A percentile compares a stretch with the other conserved stretches of the same genome.
phyloP scores from a whole-genome alignment of 1,140 invertebrate species.

The Drosophila melanogaster region DNA sequence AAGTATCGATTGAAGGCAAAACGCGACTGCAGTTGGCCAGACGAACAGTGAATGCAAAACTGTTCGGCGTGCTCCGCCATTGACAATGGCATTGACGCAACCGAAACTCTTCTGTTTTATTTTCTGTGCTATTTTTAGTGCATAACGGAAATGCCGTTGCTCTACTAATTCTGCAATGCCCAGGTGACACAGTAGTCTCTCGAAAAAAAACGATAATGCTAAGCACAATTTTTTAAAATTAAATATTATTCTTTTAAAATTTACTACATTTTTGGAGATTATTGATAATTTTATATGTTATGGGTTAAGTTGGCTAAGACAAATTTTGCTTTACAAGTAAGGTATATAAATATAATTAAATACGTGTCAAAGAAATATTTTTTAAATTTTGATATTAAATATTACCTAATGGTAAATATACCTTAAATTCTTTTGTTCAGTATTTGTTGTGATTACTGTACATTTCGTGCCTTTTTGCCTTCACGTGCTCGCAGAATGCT shows the following conservation, averaged over 20 bases:
- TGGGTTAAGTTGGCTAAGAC: no score
- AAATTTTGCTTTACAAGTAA: no score
- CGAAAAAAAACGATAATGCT: neutral
- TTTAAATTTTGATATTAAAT: no score
- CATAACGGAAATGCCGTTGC: conserved; percentile 22
- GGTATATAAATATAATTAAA: no score
- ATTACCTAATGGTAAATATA: no score
- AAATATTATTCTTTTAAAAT: no score
- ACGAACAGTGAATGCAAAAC: conserved; percentile 62
- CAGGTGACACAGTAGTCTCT: neutral
- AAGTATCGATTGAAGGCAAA: conserved; percentile 67
- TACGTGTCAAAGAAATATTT: no score
- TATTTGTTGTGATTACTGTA: conserved; percentile 1
- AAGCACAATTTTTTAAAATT: no score
- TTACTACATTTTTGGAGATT: no score
- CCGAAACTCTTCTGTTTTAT: conserved; percentile 13
- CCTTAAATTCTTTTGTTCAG: no score
- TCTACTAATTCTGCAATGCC: conserved; percentile 1
- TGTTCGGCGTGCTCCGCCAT: conserved; percentile 37
- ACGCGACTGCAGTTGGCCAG: conserved; percentile 47
- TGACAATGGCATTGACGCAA: conserved; percentile 49
- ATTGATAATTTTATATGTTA: no score
- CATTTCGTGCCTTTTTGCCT: neutral
- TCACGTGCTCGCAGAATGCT: conserved; percentile 36
- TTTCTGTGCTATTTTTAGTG: conserved; percentile 9